phyloP scores from a whole-genome alignment of 1,140 invertebrate species.

The Macrobrachium rosenbergii region DNA sequence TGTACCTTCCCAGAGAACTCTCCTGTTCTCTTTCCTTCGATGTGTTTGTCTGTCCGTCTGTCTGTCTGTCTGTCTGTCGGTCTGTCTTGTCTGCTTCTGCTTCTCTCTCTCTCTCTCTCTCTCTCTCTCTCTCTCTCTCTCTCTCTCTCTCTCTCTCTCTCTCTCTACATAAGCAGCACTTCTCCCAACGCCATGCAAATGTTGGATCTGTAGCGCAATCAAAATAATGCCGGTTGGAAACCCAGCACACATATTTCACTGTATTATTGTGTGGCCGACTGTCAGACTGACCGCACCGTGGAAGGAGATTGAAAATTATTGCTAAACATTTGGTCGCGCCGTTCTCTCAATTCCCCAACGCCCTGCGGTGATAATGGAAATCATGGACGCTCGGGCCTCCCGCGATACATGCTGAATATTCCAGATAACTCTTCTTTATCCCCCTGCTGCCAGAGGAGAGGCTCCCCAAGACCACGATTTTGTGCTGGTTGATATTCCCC shows the following conservation, averaged over 20 bases:
- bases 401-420: conserved; percentile 62
- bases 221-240: conserved; percentile 63
- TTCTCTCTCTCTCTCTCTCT: no score
- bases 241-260: conserved; percentile 63
- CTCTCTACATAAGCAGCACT: conserved; percentile 59
- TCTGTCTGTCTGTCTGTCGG: no score
- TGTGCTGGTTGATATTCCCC: conserved; percentile 53
- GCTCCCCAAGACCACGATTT: conserved; percentile 58
- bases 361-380: conserved; percentile 63
- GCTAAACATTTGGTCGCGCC: conserved; percentile 63
- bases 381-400: conserved; percentile 49
- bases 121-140: conserved; percentile 39
- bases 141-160: conserved; percentile 26
- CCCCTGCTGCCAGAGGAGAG: conserved; percentile 45
- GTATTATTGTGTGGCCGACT: conserved; percentile 64
- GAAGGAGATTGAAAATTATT: conserved; percentile 64
- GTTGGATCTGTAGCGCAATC: conserved; percentile 62
- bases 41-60: no score
- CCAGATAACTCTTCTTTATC: conserved; percentile 64
- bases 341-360: conserved; percentile 64
- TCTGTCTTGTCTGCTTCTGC: no score
- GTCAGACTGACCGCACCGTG: conserved; percentile 61
- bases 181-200: conserved; percentile 59
- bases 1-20: no score
- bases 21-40: no score